Percentiles rank a stretch among this genome's conserved stretches.
These are phyloP conservation scores for Lordiphosa andalusiaca DNA, from an alignment of 2,888 invertebrate species.

Conservation along the genomic window DNA sequence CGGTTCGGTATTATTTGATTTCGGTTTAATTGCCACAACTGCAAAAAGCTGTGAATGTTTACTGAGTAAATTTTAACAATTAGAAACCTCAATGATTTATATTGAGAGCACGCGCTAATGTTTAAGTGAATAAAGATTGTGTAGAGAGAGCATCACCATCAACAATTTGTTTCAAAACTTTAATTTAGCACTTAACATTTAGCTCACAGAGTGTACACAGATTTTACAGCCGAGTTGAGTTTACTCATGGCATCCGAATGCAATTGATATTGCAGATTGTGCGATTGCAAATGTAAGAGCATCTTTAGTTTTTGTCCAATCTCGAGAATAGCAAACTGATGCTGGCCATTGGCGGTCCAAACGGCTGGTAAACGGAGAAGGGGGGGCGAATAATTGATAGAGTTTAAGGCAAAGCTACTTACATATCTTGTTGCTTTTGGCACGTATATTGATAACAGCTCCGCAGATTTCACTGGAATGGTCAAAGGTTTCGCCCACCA, in stretches of 20 bases:
- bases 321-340: slow-evolving; percentile 57
- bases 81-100: slow-evolving; percentile 25
- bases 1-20: slow-evolving; percentile 22
- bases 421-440: slow-evolving; percentile 72
- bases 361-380: slow-evolving; percentile 39
- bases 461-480: slow-evolving; percentile 57
- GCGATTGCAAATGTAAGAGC: slow-evolving; percentile 46
- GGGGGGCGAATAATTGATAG: too few relatives aligned
- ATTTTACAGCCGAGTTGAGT: slow-evolving; percentile 83
- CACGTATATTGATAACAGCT: slow-evolving; percentile 73
- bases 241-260: slow-evolving; percentile 64
- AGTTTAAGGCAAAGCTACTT: slow-evolving; percentile 2
- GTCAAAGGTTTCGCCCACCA: slow-evolving; percentile 62
- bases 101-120: slow-evolving; percentile 27
- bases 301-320: slow-evolving; percentile 61
- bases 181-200: not conserved
- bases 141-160: not conserved
- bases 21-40: slow-evolving; percentile 49
- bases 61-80: slow-evolving; percentile 64
- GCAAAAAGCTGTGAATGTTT: slow-evolving; percentile 72
- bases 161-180: slow-evolving; percentile 11
- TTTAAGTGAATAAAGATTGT: slow-evolving; percentile 23
- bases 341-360: slow-evolving; percentile 57
- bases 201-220: slow-evolving; percentile 65
- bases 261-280: slow-evolving; percentile 60